These are phyloP conservation scores for Hoplodrina blanda DNA, from an alignment of 2,888 invertebrate genomes.

Conservation along the genomic window DNA sequence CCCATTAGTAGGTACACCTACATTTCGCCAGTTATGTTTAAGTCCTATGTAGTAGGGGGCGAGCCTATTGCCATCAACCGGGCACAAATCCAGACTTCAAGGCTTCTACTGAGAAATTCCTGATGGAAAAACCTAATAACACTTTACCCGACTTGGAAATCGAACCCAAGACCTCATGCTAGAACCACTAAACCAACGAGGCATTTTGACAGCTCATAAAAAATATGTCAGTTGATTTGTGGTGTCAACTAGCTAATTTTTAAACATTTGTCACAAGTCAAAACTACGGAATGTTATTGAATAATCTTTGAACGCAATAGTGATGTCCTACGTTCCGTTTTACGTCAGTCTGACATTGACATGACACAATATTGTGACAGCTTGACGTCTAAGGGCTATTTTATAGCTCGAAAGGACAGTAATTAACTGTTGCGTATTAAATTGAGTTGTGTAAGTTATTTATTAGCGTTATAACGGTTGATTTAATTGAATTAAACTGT, in stretches of 20 bases:
- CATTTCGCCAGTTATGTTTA: too few species aligned
- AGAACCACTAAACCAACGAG: too few species aligned
- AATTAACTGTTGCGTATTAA: conserved; percentile 44
- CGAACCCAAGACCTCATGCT: too few species aligned
- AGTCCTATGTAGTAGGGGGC: too few species aligned
- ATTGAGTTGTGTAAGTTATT: conserved; percentile 23
- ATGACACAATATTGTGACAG: conserved; percentile 55
- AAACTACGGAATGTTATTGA: not conserved
- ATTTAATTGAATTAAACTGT: not conserved
- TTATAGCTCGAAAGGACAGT: conserved; percentile 16
- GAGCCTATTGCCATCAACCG: too few species aligned
- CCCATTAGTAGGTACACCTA: too few species aligned
- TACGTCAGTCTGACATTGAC: conserved; percentile 19
- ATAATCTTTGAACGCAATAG: conserved; percentile 1
- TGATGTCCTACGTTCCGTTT: conserved; percentile 9
- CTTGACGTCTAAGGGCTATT: conserved; percentile 28
- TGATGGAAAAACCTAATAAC: too few species aligned
- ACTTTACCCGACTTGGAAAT: too few species aligned
- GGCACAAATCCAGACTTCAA: too few species aligned
- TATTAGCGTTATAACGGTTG: conserved; percentile 10
- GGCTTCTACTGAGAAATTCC: too few species aligned
- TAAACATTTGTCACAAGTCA: not conserved
- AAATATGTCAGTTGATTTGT: too few species aligned
- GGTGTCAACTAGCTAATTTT: not conserved
- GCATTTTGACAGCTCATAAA: too few species aligned